phyloP scores from a whole-genome alignment of 30 jellyfish, hydroid and myxozoan genomes.

The Rhopilema esculentum region DNA sequence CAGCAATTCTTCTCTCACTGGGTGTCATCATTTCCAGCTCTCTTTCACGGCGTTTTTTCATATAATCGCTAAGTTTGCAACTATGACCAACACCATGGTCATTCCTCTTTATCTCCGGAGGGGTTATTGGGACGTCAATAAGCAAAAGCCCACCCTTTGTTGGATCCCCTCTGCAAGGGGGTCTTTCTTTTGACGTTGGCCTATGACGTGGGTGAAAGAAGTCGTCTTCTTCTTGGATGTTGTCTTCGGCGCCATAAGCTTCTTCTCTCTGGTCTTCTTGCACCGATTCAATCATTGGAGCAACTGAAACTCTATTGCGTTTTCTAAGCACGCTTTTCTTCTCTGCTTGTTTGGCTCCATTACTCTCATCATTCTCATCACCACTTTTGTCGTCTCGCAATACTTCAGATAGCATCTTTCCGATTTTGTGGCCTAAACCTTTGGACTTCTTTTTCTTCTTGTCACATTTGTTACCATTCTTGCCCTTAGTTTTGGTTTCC shows the following conservation, averaged over 20 bases:
- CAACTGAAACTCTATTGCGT: conserved; percentile 8
- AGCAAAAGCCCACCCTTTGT: conserved; percentile 13
- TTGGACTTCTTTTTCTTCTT: conserved; percentile 17
- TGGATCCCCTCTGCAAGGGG: conserved; percentile 57
- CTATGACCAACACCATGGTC: conserved; percentile 24
- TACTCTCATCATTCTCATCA: neutral
- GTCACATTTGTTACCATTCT: neutral
- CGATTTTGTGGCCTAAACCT: conserved; percentile 18
- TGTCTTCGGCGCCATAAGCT: too few species aligned
- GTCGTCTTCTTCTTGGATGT: conserved; percentile 25
- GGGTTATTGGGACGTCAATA: conserved; percentile 18
- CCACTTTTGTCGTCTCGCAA: conserved; percentile 11
- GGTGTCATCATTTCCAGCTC: conserved; percentile 18
- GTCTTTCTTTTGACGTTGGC: conserved; percentile 60
- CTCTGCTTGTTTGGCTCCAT: neutral
- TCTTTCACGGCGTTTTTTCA: conserved; percentile 4
- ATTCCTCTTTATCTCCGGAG: conserved; percentile 26
- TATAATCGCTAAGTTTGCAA: conserved; percentile 27
- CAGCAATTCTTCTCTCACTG: conserved; percentile 6
- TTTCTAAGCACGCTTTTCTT: neutral
- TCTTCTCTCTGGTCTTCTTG: neutral
- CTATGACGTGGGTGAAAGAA: conserved; percentile 30
- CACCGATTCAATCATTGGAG: neutral
- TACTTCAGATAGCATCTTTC: conserved; percentile 9
- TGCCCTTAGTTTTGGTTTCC: neutral